Evolutionary conservation across 2,797 vertebrate species (phyloP).

Genomic region (Antennarius maculatus): DNA sequence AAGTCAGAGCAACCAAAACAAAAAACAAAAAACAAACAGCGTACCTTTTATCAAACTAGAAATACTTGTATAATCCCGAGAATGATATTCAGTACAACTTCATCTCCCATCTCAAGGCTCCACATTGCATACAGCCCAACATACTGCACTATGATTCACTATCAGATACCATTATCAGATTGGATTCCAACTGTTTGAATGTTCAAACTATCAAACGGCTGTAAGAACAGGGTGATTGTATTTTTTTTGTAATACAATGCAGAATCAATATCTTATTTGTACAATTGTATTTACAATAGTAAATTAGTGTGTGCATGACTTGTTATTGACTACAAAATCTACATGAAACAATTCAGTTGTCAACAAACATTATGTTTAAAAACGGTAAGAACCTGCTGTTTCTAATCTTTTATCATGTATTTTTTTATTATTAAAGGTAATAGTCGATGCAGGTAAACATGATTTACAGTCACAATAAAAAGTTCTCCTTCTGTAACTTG

Average conservation of each 20-base stretch:
- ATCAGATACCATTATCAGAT: conserved; percentile 57
- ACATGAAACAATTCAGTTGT: background rate
- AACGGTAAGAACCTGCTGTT: conserved; percentile 21
- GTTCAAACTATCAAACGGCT: conserved; percentile 69
- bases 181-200: conserved; percentile 63
- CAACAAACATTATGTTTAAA: background rate
- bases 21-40: conserved; percentile 53
- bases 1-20: conserved; percentile 49
- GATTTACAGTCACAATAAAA: background rate
- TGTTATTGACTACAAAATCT: conserved; percentile 1
- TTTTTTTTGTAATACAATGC: conserved; percentile 57
- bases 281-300: conserved; percentile 70
- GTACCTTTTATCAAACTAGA: conserved; percentile 70
- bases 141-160: conserved; percentile 48
- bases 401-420: background rate
- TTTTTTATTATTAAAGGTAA: background rate
- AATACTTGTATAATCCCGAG: conserved; percentile 63
- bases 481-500: background rate
- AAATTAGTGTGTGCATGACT: conserved; percentile 37
- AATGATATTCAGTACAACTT: conserved; percentile 44
- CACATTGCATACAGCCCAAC: conserved; percentile 66
- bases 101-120: conserved; percentile 40
- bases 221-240: conserved; percentile 65
- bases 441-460: background rate
- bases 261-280: conserved; percentile 59